Evolutionary conservation across 2,113 vertebrate genomes (phyloP), one percentile per base, ranked within the genome.

Genomic region (Petromus typicus): DNA sequence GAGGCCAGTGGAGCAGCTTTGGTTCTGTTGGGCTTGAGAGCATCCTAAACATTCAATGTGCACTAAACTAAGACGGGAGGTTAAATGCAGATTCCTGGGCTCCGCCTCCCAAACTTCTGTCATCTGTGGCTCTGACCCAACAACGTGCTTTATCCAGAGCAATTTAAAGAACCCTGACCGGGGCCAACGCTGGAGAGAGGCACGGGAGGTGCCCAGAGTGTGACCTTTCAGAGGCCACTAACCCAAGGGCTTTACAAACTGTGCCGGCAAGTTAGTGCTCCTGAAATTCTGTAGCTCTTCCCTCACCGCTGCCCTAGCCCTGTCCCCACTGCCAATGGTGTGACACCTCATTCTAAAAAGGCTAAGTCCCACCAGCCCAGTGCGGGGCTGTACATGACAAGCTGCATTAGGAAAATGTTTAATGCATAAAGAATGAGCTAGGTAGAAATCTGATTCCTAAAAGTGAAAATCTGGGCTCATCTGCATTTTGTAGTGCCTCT

Each of bases 381-480:
- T 9, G 17, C 23, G 37, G 45, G 45, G 67, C 37, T 43, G 56
- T 71, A 51, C 32, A 3, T 57, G 67, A 37, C 71, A 93, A n/a
- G 48, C 30, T 76, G 48, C 57, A 89, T 69, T 91, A 66, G 43
- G 94, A 91, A 94, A 93, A 96, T 78, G 92, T 95, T 84, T 89
- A 92, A 93, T 95, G 71, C 96, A 96, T 95, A 95, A 84, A 97
- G 94, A 97, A 91, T 96, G 96, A 96, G 91, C 93, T 57, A 91
- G 93, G 92, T 94, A 87, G 93, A 94, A 89, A 85, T 90, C 86
- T 76, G 89, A 95, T 95, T 89, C 95, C 91, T 92, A 89, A 94
- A 96, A 95, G 92, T 76, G 91, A 96, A 94, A 96, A 95, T 93
- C 91, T 82, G 71, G 56, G 87, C 95, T 96, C 92, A 95, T 93